A percentile compares a stretch with the other conserved stretches of the same genome.
These are phyloP conservation scores for Hippasteria phrygiana DNA, from an alignment of 53 echinoderm and acorn worm species.

Conservation along the genomic window DNA sequence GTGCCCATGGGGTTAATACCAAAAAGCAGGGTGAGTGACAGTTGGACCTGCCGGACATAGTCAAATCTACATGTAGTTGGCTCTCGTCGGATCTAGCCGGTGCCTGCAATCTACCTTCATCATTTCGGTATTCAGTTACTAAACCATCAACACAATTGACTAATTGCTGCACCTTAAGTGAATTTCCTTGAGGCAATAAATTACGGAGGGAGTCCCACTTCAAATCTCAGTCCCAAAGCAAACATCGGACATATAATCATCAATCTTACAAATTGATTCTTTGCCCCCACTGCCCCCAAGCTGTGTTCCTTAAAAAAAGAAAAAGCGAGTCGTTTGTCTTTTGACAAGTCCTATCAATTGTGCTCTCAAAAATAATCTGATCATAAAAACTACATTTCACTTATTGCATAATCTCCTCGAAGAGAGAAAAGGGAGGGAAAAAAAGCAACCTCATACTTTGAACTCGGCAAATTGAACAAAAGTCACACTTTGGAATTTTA, in stretches of 20 bases:
- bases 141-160: constrained; percentile 8
- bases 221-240: neutral
- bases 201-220: neutral
- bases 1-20: no score
- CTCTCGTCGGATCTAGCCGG: no score
- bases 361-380: neutral
- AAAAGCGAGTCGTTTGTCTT: neutral
- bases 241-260: neutral
- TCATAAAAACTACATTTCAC: neutral
- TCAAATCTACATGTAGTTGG: no score
- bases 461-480: neutral
- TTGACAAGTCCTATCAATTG: neutral
- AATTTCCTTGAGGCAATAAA: constrained; percentile 1
- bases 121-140: neutral
- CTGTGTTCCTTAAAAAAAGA: neutral
- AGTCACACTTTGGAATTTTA: no score
- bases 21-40: no score
- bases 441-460: neutral
- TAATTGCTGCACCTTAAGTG: constrained; percentile 10
- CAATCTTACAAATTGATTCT: neutral
- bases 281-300: neutral
- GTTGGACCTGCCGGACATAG: no score
- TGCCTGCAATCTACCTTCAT: no score
- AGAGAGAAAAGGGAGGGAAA: neutral
- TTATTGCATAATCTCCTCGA: neutral